Evolutionary conservation across 1,140 invertebrate species (phyloP).

Genomic region (Ctenoplectra terminalis): DNA sequence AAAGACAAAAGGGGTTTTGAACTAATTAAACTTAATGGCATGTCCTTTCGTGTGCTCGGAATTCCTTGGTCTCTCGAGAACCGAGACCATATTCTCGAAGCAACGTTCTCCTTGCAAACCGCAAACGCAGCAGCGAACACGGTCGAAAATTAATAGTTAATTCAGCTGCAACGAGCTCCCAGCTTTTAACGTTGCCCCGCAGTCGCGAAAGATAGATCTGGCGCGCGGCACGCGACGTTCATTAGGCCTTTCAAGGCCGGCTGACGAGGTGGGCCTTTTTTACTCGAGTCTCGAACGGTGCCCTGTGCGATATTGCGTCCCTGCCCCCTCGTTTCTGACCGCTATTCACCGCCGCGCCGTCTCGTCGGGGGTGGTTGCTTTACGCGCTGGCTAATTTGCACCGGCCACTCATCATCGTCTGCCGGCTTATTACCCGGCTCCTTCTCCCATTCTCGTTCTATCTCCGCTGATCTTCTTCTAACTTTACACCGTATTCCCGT

Average conservation of each 20-base stretch:
- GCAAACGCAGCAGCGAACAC: not conserved
- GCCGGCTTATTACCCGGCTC: constrained; percentile 69
- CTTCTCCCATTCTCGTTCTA: constrained; percentile 46
- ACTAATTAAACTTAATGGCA: not conserved
- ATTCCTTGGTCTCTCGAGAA: not conserved
- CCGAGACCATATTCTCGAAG: not conserved
- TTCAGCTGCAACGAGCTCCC: not conserved
- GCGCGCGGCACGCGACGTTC: constrained; percentile 71
- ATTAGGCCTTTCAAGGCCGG: constrained; percentile 54
- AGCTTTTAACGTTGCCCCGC: constrained; percentile 2
- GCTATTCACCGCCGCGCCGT: constrained; percentile 27
- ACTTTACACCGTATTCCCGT: too few relatives aligned
- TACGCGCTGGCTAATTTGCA: constrained; percentile 76
- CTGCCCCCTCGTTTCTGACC: constrained; percentile 4
- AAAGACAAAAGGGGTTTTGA: not conserved
- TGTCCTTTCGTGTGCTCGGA: not conserved
- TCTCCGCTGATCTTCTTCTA: too few relatives aligned
- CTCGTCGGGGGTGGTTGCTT: constrained; percentile 74
- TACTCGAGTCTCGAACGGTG: constrained; percentile 30
- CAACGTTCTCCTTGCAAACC: not conserved
- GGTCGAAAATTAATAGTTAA: constrained; percentile 36
- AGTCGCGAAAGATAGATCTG: constrained; percentile 35
- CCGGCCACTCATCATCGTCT: constrained; percentile 74
- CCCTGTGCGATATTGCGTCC: constrained; percentile 39
- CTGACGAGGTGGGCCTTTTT: constrained; percentile 54